Percentiles rank a stretch among this genome's conserved stretches.
Evolutionary conservation across 2,113 vertebrate species (phyloP).

Genomic region (Leptosomus discolor): DNA sequence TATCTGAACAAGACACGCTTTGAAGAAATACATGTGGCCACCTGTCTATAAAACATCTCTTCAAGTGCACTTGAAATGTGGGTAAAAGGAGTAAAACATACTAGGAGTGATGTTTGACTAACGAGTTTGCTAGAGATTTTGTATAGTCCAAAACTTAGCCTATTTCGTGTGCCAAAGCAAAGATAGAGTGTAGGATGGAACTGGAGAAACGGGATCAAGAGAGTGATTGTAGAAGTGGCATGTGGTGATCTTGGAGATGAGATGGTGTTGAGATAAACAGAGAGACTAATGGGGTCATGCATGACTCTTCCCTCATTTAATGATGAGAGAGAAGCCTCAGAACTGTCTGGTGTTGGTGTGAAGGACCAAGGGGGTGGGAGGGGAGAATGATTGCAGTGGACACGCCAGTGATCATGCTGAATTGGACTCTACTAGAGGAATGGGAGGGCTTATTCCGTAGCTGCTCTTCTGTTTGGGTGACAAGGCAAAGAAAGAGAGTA

Average conservation of each 20-base stretch:
- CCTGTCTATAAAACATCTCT: background rate
- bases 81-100: background rate
- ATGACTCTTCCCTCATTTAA: background rate
- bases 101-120: background rate
- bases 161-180: background rate
- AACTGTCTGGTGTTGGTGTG: background rate
- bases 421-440: background rate
- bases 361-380: background rate
- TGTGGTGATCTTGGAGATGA: background rate
- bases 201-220: background rate
- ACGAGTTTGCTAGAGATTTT: background rate
- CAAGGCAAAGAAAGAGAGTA: background rate
- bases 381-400: too few species aligned
- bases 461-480: background rate
- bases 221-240: background rate
- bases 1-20: background rate
- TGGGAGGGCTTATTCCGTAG: background rate
- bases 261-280: background rate
- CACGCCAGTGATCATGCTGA: fast-evolving
- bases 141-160: background rate
- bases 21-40: background rate
- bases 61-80: background rate
- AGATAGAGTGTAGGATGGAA: background rate
- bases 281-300: fast-evolving
- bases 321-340: background rate